phyloP scores from a whole-genome alignment of 2,797 vertebrate genomes.

The Notolabrus celidotus region DNA sequence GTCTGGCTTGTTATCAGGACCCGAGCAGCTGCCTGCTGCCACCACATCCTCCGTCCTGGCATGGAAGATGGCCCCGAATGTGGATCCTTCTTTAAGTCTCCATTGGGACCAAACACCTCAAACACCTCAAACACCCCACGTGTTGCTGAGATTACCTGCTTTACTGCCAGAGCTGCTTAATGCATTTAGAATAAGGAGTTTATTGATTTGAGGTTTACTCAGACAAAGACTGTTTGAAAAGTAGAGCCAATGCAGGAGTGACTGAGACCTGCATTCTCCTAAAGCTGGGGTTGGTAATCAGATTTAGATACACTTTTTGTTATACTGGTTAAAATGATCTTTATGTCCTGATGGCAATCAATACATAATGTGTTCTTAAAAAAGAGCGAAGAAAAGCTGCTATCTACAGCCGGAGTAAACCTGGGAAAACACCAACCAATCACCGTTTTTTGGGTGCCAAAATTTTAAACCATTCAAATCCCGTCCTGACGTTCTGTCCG shows the following conservation, averaged over 20 bases:
- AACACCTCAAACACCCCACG: constrained; percentile 3
- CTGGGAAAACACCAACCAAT: no score
- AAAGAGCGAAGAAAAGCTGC: no score
- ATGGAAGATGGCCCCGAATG: not conserved
- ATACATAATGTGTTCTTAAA: no score
- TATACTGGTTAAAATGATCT: no score
- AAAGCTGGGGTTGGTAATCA: no score
- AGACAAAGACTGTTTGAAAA: not conserved
- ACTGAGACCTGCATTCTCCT: not conserved
- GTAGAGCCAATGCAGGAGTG: not conserved
- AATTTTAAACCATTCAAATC: no score
- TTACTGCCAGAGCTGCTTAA: not conserved
- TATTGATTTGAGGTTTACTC: constrained; percentile 32
- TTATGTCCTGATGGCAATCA: no score
- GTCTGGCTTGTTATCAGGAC: constrained; percentile 45
- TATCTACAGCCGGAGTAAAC: no score
- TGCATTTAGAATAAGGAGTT: constrained; percentile 13
- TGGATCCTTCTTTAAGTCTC: constrained; percentile 18
- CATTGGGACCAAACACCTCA: constrained; percentile 18
- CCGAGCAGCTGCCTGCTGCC: constrained; percentile 38
- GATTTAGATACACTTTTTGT: no score
- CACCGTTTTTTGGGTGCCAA: no score
- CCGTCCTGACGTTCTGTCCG: no score
- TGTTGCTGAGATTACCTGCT: not conserved
- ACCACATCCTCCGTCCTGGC: constrained; percentile 6